Percentiles rank a stretch among this genome's conserved stretches.
phyloP scores from a whole-genome alignment of 1,140 invertebrate species.

The Macrobrachium rosenbergii region DNA sequence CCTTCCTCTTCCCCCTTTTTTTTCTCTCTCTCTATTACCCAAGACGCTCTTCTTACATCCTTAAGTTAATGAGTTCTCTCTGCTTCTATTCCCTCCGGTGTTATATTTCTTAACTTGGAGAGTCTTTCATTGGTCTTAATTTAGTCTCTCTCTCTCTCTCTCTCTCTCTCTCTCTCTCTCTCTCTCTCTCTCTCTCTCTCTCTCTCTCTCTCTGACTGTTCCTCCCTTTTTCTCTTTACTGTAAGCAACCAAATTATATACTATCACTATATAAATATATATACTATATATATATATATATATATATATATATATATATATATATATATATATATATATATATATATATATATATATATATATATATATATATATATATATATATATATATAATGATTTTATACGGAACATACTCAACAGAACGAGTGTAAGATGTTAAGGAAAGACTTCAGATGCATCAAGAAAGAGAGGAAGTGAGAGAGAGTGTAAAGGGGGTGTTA shows the following conservation, averaged over 20 bases:
- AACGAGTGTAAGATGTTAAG: no score
- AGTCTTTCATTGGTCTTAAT: neutral
- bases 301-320: neutral
- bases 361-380: no score
- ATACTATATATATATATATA: neutral
- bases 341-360: neutral
- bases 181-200: neutral
- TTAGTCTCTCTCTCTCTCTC: neutral
- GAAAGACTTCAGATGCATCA: no score
- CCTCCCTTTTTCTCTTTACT: neutral
- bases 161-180: neutral
- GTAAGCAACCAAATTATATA: no score
- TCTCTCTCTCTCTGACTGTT: neutral
- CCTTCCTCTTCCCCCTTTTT: neutral
- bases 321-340: neutral
- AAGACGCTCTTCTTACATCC: no score
- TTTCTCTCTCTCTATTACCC: neutral
- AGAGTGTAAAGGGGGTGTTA: no score
- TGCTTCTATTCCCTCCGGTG: neutral
- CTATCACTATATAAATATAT: no score
- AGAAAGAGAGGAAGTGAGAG: no score
- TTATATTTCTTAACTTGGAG: no score
- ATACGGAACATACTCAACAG: no score
- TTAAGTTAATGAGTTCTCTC: neutral
- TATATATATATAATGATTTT: no score